Evolutionary conservation across 1,140 invertebrate species (phyloP).

Genomic region (Octopus sinensis): DNA sequence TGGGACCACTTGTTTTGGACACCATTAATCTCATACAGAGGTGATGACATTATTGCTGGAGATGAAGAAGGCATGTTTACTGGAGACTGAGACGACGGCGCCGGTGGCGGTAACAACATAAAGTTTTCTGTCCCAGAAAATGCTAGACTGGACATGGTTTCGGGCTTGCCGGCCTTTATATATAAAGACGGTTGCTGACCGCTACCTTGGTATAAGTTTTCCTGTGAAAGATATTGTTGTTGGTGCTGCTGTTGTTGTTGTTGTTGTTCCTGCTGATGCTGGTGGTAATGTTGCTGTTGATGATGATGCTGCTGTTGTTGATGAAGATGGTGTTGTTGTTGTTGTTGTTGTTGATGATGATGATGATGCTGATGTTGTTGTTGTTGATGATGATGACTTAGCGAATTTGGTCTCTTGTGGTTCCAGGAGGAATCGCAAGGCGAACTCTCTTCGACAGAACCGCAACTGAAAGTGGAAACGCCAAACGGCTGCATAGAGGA

Average conservation of each 20-base stretch:
- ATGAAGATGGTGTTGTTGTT: neutral
- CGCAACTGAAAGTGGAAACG: neutral
- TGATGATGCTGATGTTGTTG: neutral
- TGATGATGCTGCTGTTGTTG: neutral
- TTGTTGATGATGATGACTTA: neutral
- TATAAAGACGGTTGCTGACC: too few species aligned
- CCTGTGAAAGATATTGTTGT: neutral
- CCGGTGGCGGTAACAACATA: too few species aligned
- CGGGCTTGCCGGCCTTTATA: too few species aligned
- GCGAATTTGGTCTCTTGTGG: neutral
- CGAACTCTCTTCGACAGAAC: neutral
- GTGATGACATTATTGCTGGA: too few species aligned
- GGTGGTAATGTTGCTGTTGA: neutral
- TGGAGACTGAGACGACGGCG: too few species aligned
- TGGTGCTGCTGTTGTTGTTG: neutral
- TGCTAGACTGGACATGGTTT: too few species aligned
- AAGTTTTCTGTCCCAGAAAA: too few species aligned
- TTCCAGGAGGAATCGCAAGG: neutral
- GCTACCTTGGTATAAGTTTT: neutral
- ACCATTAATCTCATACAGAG: too few species aligned
- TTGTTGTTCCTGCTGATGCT: neutral
- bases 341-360: neutral
- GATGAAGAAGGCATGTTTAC: too few species aligned
- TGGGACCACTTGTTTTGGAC: too few species aligned
- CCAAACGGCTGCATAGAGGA: neutral